phyloP scores from a whole-genome alignment of 2,888 invertebrate species.

The Torymus aiolomorphi region DNA sequence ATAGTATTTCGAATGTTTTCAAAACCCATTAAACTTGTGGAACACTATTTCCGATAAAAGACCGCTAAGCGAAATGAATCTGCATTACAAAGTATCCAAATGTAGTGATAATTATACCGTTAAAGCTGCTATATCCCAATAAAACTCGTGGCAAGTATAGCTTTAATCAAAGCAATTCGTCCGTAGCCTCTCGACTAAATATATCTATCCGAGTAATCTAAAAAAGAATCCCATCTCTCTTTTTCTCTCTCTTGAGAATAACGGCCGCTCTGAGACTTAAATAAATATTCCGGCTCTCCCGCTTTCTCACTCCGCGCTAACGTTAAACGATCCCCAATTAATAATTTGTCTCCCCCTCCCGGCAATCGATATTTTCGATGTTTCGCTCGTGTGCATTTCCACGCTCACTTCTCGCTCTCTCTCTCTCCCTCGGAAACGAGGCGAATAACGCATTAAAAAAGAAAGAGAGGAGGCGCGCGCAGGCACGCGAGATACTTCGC shows the following conservation, averaged over 20 bases:
- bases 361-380: slow-evolving; percentile 42
- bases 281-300: background rate
- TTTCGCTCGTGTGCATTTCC: background rate
- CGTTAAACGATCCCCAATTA: slow-evolving; percentile 42
- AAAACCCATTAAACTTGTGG: too few species aligned
- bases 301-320: background rate
- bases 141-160: slow-evolving; percentile 6
- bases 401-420: too few species aligned
- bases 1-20: too few species aligned
- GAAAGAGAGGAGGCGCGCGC: background rate
- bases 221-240: slow-evolving; percentile 10
- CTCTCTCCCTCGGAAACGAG: slow-evolving; percentile 8
- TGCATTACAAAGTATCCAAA: slow-evolving; percentile 3
- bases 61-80: background rate
- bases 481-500: slow-evolving; percentile 42
- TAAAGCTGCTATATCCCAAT: slow-evolving; percentile 2
- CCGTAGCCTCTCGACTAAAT: background rate
- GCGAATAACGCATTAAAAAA: slow-evolving; percentile 26
- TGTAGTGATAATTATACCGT: slow-evolving; percentile 8
- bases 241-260: slow-evolving; percentile 3
- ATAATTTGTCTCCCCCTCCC: slow-evolving; percentile 43
- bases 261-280: background rate
- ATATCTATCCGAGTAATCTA: background rate
- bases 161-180: slow-evolving; percentile 40
- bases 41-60: too few species aligned